Evolutionary conservation across 2,113 vertebrate genomes (phyloP).

Genomic region (Anolis carolinensis): DNA sequence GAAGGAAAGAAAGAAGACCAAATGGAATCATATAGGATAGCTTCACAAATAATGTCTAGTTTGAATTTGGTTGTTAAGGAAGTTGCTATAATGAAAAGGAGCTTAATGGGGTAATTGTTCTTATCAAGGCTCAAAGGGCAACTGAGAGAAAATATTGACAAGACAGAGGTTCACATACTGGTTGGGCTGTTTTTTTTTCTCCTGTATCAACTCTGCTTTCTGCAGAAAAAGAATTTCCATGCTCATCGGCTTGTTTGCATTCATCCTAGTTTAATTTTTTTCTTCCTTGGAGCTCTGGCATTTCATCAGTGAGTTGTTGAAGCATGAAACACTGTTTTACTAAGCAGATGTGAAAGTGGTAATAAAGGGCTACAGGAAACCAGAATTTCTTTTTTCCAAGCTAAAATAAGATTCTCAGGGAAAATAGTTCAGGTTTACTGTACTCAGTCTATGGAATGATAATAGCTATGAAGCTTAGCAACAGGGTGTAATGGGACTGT

Average conservation of each 20-base stretch:
- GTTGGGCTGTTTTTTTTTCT: conserved; percentile 21
- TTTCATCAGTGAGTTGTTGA: conserved; percentile 42
- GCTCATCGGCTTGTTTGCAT: conserved; percentile 50
- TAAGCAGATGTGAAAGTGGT: conserved; percentile 39
- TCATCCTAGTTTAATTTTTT: conserved; percentile 52
- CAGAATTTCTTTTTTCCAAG: not conserved
- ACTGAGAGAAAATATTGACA: not conserved
- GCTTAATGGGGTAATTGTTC: conserved; percentile 23
- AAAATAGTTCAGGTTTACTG: conserved; percentile 28
- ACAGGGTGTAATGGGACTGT: not conserved
- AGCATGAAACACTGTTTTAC: conserved; percentile 44
- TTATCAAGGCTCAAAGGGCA: conserved; percentile 11
- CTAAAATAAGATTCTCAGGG: not conserved
- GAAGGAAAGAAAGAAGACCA: not conserved
- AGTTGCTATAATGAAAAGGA: not conserved
- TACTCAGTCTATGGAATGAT: conserved; percentile 6
- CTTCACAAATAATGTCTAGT: not conserved
- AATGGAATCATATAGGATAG: conserved; percentile 19
- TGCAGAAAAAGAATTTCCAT: conserved; percentile 15
- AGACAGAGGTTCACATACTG: conserved; percentile 22
- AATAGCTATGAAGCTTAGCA: conserved; percentile 26
- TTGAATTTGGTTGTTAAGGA: not conserved
- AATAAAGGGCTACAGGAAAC: conserved; percentile 51
- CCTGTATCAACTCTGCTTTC: conserved; percentile 47
- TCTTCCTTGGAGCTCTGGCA: conserved; percentile 40